These are phyloP conservation scores for Agrotis clavis DNA, from an alignment of 2,888 invertebrate genomes.

Conservation along the genomic window DNA sequence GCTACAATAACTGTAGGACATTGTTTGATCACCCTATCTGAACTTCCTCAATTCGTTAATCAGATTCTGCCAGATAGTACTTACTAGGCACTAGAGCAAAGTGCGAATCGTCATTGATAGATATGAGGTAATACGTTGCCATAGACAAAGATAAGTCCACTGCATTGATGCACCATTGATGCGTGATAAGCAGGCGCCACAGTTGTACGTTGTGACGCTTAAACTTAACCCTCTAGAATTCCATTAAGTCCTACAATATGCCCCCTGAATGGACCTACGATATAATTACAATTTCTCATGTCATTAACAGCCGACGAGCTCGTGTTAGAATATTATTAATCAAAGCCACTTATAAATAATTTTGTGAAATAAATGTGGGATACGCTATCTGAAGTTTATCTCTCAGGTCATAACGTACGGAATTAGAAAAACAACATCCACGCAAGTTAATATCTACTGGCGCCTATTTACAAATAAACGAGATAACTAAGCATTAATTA, in stretches of 20 bases:
- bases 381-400: constrained; percentile 84
- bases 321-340: constrained; percentile 70
- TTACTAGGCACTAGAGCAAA: neutral
- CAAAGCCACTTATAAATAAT: constrained; percentile 73
- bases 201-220: neutral
- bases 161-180: neutral
- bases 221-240: constrained; percentile 28
- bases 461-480: constrained; percentile 79
- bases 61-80: neutral
- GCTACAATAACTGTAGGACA: neutral
- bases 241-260: constrained; percentile 15
- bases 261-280: constrained; percentile 16
- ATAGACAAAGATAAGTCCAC: constrained; percentile 10
- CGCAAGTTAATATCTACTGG: constrained; percentile 74
- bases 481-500: constrained; percentile 67
- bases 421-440: constrained; percentile 81
- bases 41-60: neutral
- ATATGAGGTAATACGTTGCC: neutral
- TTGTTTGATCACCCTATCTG: neutral
- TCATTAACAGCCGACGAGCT: constrained; percentile 71
- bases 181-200: constrained; percentile 29
- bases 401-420: constrained; percentile 83
- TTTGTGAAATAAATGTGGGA: constrained; percentile 76
- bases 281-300: constrained; percentile 57
- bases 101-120: neutral